A percentile compares a stretch with the other conserved stretches of the same genome.
phyloP scores from a whole-genome alignment of 2,113 vertebrate genomes.

The Crypturellus undulatus region DNA sequence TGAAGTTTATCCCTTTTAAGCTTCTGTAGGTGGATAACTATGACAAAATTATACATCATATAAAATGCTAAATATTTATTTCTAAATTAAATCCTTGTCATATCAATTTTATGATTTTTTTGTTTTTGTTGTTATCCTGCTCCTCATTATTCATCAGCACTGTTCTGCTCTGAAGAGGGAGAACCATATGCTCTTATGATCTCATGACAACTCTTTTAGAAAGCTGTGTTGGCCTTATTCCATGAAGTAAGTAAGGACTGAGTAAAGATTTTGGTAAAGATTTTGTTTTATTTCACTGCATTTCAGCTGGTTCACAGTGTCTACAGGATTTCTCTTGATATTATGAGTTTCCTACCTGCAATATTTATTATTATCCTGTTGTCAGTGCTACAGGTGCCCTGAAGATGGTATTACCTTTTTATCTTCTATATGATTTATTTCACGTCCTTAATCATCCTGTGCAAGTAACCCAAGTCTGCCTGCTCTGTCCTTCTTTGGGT shows the following conservation, averaged over 20 bases:
- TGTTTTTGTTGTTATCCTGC: not conserved
- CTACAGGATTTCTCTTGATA: not conserved
- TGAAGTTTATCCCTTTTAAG: not conserved
- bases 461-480: not conserved
- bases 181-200: not conserved
- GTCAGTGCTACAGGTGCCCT: not conserved
- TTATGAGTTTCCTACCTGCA: not conserved
- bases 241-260: not conserved
- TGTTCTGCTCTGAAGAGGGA: not conserved
- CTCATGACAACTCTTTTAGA: fast-evolving
- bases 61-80: not conserved
- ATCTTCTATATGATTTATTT: not conserved
- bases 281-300: not conserved
- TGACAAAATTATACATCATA: not conserved
- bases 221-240: not conserved
- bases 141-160: not conserved
- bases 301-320: not conserved
- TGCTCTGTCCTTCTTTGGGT: not conserved
- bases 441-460: not conserved
- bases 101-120: not conserved
- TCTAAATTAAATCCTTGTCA: not conserved
- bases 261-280: not conserved
- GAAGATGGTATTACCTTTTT: not conserved
- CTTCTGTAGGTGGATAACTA: not conserved
- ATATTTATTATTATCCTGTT: not conserved